phyloP scores from a whole-genome alignment of 1,140 invertebrate species.

The Hirudo medicinalis region DNA sequence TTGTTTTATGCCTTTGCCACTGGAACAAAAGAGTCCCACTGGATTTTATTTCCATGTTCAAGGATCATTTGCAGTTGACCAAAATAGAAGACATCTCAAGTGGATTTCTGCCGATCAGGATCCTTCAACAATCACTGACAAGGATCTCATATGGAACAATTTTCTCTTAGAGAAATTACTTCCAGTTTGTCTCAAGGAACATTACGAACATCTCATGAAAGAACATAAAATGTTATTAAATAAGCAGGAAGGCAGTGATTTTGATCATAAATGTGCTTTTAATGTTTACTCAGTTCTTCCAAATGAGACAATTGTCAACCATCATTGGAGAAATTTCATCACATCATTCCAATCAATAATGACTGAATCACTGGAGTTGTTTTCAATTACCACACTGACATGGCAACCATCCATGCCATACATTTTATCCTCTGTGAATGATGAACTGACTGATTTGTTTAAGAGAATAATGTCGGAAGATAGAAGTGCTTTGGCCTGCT shows the following conservation, averaged over 20 bases:
- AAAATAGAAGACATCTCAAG: conserved; percentile 21
- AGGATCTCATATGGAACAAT: conserved; percentile 18
- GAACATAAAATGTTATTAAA: not conserved
- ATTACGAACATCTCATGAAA: not conserved
- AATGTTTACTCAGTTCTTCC: not conserved
- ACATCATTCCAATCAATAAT: not conserved
- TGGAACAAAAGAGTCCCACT: conserved; percentile 18
- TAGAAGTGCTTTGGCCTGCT: not conserved
- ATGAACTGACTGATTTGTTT: not conserved
- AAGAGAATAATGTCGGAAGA: not conserved
- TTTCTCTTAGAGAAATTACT: conserved; percentile 15
- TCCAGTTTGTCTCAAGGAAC: conserved; percentile 12
- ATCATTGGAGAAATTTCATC: not conserved
- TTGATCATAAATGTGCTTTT: not conserved
- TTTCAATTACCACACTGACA: too few species aligned
- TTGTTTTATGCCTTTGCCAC: conserved; percentile 22
- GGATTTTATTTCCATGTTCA: conserved; percentile 20
- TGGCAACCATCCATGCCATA: too few species aligned
- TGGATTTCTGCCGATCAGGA: conserved; percentile 19
- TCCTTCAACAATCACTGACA: not conserved
- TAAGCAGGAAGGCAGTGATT: not conserved
- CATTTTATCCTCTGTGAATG: not conserved
- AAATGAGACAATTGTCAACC: not conserved
- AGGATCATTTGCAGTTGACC: conserved; percentile 19
- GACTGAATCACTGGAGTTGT: too few species aligned